Conservation (phyloP, 1,140 invertebrate genomes). For the Lepidostoma basale region DNA sequence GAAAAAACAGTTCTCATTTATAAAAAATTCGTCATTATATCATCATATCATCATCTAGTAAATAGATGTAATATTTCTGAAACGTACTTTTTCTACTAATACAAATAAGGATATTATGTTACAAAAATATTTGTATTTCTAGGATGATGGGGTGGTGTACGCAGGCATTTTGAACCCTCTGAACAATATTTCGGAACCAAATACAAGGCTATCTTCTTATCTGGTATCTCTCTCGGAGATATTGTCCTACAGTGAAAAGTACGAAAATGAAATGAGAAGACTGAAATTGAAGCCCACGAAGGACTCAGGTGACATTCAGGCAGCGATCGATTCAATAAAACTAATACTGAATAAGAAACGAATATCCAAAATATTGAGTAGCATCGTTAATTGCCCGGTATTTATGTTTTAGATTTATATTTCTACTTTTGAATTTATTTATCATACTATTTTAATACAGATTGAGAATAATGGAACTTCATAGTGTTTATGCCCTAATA, state of each 20-base stretch:
- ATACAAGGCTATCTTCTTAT: neutral
- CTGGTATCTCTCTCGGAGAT: neutral
- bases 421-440: no score
- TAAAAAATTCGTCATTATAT: no score
- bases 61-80: no score
- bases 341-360: neutral
- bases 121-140: no score
- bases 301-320: neutral
- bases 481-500: no score
- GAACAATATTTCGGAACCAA: neutral
- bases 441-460: no score
- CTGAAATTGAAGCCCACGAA: neutral
- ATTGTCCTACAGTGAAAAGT: neutral
- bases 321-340: neutral
- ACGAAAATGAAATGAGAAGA: neutral
- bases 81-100: no score
- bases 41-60: no score
- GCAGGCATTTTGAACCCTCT: neutral
- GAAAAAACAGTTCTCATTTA: no score
- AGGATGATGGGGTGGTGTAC: no score
- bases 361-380: neutral
- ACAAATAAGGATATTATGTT: no score
- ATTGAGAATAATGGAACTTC: no score
- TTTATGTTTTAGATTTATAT: neutral
- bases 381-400: neutral